Evolutionary conservation across 1,140 invertebrate species (phyloP), one percentile per base, ranked within the genome.

Genomic region (Drosophila baimaii): DNA sequence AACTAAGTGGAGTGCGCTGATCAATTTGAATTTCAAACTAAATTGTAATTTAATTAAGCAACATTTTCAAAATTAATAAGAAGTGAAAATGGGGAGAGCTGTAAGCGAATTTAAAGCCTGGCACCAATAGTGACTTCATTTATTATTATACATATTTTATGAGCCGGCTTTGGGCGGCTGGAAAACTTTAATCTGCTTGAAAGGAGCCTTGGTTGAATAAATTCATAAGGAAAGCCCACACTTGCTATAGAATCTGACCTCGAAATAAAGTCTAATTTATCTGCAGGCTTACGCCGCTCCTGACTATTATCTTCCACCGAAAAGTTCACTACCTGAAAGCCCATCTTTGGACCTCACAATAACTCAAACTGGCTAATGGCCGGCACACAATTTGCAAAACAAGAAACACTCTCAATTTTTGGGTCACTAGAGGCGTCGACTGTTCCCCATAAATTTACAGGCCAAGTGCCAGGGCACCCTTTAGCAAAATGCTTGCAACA

Each of bases 301-400:
- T 31, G 21, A 9, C 29, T 19, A 25, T 23, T 39, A 63, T 25
- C 35, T 29, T 10, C 31, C 39, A 35, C n/a, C 17, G 6, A 25
- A 21, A 64, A 59, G 19, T 35, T 15, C 17, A 10, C 4, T 66
- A 68, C 61, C 62, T 68, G 47, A 35, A 35, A 54, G 37, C 62
- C 58, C 62, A 12, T 23, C 33, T 25, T 19, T 47, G 6, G 31
- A 33, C 31, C 47, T 37, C 21, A 39, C 51, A 19, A 71, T 71
- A 71, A 71, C 39, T 71, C 65, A 71, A 71, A 71, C 68, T n/a
- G 68, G 31, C 51, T 71, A 71, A 71, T 71, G 68, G 65, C 33
- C 31, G 25, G 51, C 66, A 5, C 19, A 19, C 41, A 70, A 71
- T 70, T 70, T 57, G 65, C 51, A 27, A 46, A 57, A 57, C 51